Conservation (phyloP, 2,888 invertebrate genomes). For the Polydesmus complanatus region DNA sequence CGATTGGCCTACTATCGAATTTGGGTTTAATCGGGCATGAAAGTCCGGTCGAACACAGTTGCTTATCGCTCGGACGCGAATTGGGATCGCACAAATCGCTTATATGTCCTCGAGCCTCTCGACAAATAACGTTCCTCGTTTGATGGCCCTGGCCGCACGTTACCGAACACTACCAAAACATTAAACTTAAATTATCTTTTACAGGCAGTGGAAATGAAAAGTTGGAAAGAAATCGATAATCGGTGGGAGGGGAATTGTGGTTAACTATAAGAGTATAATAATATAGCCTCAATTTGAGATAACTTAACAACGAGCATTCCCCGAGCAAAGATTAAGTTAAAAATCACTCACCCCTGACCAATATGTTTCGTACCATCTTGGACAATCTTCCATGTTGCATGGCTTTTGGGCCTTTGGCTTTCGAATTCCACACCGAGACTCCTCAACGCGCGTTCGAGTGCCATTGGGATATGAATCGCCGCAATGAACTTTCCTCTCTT, state of each 20-base stretch:
- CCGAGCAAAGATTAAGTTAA: not conserved
- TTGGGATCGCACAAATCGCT: constrained; percentile 50
- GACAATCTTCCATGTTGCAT: constrained; percentile 74
- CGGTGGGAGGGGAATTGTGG: not conserved
- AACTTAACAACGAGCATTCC: too few relatives aligned
- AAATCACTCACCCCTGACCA: constrained; percentile 74
- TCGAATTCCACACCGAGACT: constrained; percentile 44
- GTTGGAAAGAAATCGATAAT: not conserved
- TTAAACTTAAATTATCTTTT: constrained; percentile 5
- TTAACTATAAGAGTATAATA: not conserved
- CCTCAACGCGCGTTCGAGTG: constrained; percentile 13
- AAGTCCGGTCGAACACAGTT: constrained; percentile 46
- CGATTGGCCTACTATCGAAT: not conserved
- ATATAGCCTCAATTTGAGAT: too few relatives aligned
- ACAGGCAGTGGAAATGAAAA: not conserved
- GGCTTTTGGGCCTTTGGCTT: constrained; percentile 66
- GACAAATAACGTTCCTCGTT: constrained; percentile 65
- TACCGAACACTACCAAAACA: constrained; percentile 62
- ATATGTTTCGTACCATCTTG: constrained; percentile 68
- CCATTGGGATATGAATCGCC: constrained; percentile 38
- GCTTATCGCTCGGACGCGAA: constrained; percentile 51
- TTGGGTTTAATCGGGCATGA: constrained; percentile 17
- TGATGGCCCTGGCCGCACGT: constrained; percentile 75
- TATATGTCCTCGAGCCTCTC: constrained; percentile 39
- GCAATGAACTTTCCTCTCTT: constrained; percentile 68